Evolutionary conservation across 2,888 invertebrate species (phyloP).

Genomic region (Tipula vernalis): DNA sequence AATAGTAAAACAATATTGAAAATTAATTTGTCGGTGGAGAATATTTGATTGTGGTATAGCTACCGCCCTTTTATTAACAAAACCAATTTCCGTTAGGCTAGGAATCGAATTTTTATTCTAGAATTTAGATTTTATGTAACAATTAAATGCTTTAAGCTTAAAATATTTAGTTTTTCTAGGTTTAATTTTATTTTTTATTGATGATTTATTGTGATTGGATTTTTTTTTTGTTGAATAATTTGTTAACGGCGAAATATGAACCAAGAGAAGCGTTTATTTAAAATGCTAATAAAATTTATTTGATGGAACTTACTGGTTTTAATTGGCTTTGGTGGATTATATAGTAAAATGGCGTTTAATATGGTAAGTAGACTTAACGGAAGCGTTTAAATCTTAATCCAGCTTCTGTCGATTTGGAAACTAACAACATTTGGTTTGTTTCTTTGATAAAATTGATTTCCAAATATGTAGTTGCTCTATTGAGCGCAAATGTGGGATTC

Average conservation of each 20-base stretch:
- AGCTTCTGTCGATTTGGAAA: too few species aligned
- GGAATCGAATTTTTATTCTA: not conserved
- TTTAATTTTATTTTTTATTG: not conserved
- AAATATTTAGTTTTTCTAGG: not conserved
- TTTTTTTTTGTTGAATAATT: not conserved
- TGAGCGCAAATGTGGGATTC: too few species aligned
- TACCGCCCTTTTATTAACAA: not conserved
- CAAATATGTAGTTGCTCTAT: too few species aligned
- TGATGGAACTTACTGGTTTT: not conserved
- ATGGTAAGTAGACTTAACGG: too few species aligned
- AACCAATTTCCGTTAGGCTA: not conserved
- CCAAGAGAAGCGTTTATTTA: not conserved
- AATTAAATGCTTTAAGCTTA: not conserved
- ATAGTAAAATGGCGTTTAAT: too few species aligned
- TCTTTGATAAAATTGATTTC: too few species aligned
- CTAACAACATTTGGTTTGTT: too few species aligned
- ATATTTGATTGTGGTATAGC: constrained; percentile 35
- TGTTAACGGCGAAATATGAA: not conserved
- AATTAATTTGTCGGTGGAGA: constrained; percentile 67
- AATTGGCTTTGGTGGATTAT: not conserved
- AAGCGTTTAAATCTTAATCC: too few species aligned
- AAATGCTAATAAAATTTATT: not conserved
- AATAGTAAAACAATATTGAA: constrained; percentile 61
- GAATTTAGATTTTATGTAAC: not conserved
- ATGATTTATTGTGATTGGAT: not conserved